These are phyloP conservation scores for Prunella fulvescens DNA, from an alignment of 2,113 vertebrate species.

Conservation along the genomic window DNA sequence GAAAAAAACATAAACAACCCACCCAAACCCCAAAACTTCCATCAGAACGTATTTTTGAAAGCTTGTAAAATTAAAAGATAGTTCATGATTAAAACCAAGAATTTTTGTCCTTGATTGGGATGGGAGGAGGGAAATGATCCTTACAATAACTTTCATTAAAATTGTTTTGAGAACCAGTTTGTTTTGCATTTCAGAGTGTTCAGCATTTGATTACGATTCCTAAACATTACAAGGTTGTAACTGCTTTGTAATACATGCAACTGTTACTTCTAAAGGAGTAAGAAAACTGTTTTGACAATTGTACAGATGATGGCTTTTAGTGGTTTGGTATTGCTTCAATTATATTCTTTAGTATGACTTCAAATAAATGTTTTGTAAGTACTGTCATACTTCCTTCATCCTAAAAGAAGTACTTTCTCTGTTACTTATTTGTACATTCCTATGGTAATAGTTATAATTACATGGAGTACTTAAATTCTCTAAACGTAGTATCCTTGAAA, in stretches of 20 bases:
- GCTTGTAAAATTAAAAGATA: conserved; percentile 37
- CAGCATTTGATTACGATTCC: conserved; percentile 37
- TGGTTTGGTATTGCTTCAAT: conserved; percentile 53
- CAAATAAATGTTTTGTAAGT: conserved; percentile 56
- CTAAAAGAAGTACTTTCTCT: conserved; percentile 36
- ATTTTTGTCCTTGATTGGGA: conserved; percentile 40
- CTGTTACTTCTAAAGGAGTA: conserved; percentile 24
- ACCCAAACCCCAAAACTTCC: neutral
- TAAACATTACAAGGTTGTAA: conserved; percentile 55
- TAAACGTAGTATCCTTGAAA: conserved; percentile 3
- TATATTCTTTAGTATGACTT: conserved; percentile 53
- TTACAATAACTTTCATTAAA: conserved; percentile 58
- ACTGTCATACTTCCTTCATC: conserved; percentile 33
- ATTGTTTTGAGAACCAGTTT: conserved; percentile 67
- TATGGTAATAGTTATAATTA: conserved; percentile 36
- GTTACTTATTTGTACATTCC: conserved; percentile 30
- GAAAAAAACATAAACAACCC: neutral
- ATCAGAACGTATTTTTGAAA: conserved; percentile 50
- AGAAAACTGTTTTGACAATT: conserved; percentile 42
- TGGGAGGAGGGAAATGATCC: conserved; percentile 21
- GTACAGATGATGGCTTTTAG: conserved; percentile 58
- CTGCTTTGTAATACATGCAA: conserved; percentile 63
- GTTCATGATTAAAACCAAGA: neutral
- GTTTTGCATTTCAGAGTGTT: conserved; percentile 66
- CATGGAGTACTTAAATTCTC: conserved; percentile 3